Evolutionary conservation across 2,888 invertebrate genomes (phyloP).

Genomic region (Keiferia lycopersicella): DNA sequence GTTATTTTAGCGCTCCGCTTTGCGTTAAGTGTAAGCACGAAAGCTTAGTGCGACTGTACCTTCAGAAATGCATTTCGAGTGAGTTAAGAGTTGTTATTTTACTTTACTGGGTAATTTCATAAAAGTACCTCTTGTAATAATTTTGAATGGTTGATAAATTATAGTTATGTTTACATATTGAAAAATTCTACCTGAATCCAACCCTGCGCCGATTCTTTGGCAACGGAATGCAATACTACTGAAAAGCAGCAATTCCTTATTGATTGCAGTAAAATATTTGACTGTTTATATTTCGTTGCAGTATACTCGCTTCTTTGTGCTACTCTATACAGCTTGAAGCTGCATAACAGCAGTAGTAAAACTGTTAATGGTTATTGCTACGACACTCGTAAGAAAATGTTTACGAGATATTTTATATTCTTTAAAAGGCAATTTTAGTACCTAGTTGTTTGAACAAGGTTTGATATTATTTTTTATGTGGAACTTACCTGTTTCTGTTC

Average conservation of each 20-base stretch:
- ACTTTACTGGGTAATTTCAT: too few species aligned
- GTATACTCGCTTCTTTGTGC: conserved; percentile 26
- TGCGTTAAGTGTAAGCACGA: too few species aligned
- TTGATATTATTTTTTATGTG: background rate
- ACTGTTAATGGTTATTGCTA: conserved; percentile 2
- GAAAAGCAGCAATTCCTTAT: conserved; percentile 46
- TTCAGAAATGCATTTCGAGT: too few species aligned
- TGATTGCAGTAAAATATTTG: conserved; percentile 35
- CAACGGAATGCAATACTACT: conserved; percentile 40
- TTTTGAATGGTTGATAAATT: too few species aligned
- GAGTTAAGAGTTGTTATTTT: too few species aligned
- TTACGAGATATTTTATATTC: conserved; percentile 5
- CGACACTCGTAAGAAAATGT: conserved; percentile 13
- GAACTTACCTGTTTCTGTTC: background rate
- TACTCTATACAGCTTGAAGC: background rate
- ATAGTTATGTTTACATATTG: too few species aligned
- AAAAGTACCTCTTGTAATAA: too few species aligned
- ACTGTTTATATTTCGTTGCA: conserved; percentile 31
- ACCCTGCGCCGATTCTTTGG: conserved; percentile 33
- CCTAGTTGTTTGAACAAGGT: background rate
- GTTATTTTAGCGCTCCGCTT: too few species aligned
- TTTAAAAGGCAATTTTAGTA: background rate
- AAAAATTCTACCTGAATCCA: too few species aligned
- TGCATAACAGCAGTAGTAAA: conserved; percentile 8
- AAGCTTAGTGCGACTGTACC: too few species aligned